A percentile compares a stretch with the other conserved stretches of the same genome.
These are phyloP conservation scores for Trypoxylon attenuatum DNA, from an alignment of 2,888 invertebrate species.

Conservation along the genomic window DNA sequence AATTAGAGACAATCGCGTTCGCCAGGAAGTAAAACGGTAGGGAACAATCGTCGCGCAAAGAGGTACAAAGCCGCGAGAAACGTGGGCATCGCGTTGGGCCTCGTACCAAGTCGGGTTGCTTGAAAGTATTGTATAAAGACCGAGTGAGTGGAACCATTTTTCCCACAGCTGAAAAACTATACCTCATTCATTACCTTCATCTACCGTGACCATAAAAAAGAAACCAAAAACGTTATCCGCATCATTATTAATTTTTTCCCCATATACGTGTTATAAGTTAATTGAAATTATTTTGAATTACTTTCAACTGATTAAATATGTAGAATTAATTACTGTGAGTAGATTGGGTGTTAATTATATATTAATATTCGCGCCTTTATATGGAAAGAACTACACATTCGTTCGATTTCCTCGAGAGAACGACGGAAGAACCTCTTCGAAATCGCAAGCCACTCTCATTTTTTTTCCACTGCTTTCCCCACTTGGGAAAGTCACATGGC, in stretches of 20 bases:
- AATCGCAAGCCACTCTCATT: conserved; percentile 29
- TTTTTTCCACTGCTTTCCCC: conserved; percentile 44
- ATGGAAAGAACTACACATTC: too few species aligned
- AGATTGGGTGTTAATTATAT: conserved; percentile 48
- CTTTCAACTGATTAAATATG: too few species aligned
- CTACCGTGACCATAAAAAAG: too few species aligned
- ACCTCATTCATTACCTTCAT: background rate
- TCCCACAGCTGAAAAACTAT: too few species aligned
- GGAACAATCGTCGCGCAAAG: background rate
- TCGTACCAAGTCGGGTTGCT: too few species aligned
- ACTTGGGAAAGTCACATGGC: conserved; percentile 43
- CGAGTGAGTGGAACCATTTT: background rate
- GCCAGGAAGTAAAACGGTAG: background rate
- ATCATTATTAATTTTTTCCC: too few species aligned
- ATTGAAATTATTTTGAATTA: too few species aligned
- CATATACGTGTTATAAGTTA: too few species aligned
- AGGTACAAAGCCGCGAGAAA: background rate
- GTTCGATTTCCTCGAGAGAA: too few species aligned
- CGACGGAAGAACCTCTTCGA: conserved; percentile 32
- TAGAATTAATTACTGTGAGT: too few species aligned
- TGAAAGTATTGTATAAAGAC: background rate
- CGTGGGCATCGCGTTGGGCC: too few species aligned
- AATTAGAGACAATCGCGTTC: background rate
- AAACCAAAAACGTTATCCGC: too few species aligned
- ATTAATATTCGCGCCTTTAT: conserved; percentile 41